These are phyloP conservation scores for Pollicipes pollicipes DNA, from an alignment of 1,140 invertebrate genomes.

Conservation along the genomic window DNA sequence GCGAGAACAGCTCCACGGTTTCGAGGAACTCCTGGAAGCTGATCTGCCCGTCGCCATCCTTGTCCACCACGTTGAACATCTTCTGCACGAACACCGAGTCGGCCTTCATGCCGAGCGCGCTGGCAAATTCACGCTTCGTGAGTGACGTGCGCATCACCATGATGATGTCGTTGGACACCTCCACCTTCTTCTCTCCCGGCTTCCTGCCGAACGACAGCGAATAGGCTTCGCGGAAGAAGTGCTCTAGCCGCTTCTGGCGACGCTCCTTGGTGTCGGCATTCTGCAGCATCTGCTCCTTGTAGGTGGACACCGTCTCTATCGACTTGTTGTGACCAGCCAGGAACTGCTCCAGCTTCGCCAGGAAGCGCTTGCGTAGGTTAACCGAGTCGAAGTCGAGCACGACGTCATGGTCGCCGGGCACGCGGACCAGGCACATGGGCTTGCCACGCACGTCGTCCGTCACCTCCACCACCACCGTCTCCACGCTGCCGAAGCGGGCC, in stretches of 20 bases:
- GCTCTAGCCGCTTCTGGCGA: constrained; percentile 79
- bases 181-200: constrained; percentile 37
- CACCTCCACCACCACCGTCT: constrained; percentile 61
- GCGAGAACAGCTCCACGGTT: constrained; percentile 76
- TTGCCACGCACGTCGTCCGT: constrained; percentile 47
- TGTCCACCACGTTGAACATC: constrained; percentile 98
- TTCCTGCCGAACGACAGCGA: constrained; percentile 76
- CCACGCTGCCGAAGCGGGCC: constrained; percentile 47
- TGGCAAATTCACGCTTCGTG: constrained; percentile 90
- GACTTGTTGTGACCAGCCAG: constrained; percentile 62
- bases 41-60: constrained; percentile 84
- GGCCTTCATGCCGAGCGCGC: constrained; percentile 86
- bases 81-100: constrained; percentile 94
- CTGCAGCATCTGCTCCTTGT: constrained; percentile 67
- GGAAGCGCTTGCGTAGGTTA: constrained; percentile 62
- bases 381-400: constrained; percentile 82
- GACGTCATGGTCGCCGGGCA: constrained; percentile 84
- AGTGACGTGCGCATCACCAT: constrained; percentile 86
- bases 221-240: constrained; percentile 97
- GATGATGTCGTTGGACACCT: constrained; percentile 60
- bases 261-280: constrained; percentile 91
- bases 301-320: constrained; percentile 42
- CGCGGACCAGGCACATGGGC: constrained; percentile 64
- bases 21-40: constrained; percentile 96
- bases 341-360: constrained; percentile 74